These are phyloP conservation scores for Bryconaethiops microstoma DNA, from an alignment of 2,797 vertebrate species.

Conservation along the genomic window DNA sequence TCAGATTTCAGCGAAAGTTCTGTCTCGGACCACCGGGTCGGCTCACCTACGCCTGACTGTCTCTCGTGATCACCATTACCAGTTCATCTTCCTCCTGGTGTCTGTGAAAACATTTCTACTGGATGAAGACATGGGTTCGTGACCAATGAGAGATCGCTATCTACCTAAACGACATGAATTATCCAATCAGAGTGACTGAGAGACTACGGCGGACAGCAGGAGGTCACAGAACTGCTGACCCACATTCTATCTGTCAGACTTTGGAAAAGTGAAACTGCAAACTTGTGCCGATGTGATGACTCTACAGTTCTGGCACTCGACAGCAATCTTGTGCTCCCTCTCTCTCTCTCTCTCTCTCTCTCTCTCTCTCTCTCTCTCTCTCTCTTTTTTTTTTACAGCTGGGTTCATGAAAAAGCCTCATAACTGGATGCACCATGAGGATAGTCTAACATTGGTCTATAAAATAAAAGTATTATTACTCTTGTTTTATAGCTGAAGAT, in stretches of 20 bases:
- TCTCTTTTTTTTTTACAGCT: conserved; percentile 30
- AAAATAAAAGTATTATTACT: conserved; percentile 62
- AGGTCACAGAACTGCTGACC: conserved; percentile 31
- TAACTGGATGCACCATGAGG: conserved; percentile 52
- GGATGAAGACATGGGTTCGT: conserved; percentile 32
- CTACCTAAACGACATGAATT: conserved; percentile 34
- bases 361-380: neutral
- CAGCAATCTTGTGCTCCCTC: conserved; percentile 6
- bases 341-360: neutral
- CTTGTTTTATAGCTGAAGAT: conserved; percentile 56
- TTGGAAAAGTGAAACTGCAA: conserved; percentile 26
- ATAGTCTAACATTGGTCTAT: conserved; percentile 55
- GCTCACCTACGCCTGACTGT: conserved; percentile 41
- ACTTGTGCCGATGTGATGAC: conserved; percentile 44
- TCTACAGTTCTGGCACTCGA: conserved; percentile 34
- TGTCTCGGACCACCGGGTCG: conserved; percentile 39
- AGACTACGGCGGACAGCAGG: conserved; percentile 11
- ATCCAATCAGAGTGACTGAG: conserved; percentile 31
- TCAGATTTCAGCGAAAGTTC: conserved; percentile 43
- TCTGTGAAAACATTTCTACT: conserved; percentile 39
- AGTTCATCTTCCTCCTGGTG: conserved; percentile 10
- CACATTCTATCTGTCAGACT: conserved; percentile 27
- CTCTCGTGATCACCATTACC: conserved; percentile 26
- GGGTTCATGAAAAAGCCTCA: conserved; percentile 48
- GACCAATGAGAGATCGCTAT: conserved; percentile 43